Conservation (phyloP, 2,113 vertebrate species). For the Hyla sarda region DNA sequence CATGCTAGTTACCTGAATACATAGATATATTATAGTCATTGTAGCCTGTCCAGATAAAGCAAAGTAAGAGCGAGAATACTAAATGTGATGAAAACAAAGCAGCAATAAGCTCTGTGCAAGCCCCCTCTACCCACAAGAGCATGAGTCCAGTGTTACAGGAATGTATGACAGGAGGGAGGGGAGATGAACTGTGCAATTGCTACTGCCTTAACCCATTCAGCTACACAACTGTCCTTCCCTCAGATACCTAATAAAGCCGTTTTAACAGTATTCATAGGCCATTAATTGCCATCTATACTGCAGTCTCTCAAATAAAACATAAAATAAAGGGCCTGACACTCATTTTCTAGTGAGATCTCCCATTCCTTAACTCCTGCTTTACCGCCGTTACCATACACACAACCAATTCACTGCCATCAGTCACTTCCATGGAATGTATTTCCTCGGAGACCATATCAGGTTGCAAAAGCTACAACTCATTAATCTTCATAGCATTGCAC, state of each 20-base stretch:
- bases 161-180: conserved; percentile 26
- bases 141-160: conserved; percentile 29
- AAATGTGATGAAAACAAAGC: not conserved
- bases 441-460: not conserved
- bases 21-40: not conserved
- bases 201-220: conserved; percentile 7
- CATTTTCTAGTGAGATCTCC: not conserved
- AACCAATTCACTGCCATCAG: not conserved
- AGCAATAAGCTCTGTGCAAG: not conserved
- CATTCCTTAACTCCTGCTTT: not conserved
- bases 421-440: not conserved
- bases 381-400: not conserved
- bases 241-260: not conserved
- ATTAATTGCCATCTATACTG: not conserved
- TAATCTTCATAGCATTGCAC: not conserved
- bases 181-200: not conserved
- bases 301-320: no score
- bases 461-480: not conserved
- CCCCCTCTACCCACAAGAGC: no score
- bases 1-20: no score
- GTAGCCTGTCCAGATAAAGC: not conserved
- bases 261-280: not conserved
- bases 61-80: not conserved
- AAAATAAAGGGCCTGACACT: no score
- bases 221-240: not conserved